Evolutionary conservation across 2,888 invertebrate genomes (phyloP), one percentile per base, ranked within the genome.

Genomic region (Scaptomyza flava): DNA sequence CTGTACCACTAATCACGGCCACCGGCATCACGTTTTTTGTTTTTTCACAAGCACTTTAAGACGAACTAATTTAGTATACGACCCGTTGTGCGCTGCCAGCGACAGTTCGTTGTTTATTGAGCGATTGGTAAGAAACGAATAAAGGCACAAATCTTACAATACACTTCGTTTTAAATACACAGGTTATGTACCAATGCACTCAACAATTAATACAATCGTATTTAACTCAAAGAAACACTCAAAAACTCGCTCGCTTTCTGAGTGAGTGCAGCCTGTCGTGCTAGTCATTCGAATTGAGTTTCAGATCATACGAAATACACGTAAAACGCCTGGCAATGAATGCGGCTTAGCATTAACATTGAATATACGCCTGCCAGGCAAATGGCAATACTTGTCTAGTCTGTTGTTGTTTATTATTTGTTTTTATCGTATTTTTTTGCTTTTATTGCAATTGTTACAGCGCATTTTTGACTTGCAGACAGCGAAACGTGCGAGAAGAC

Each of bases 401-500:
- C 23, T 52, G 59, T 34, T 45, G 60, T 27, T 57, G 41, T 30
- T 34, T 9, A 36, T 41, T 45, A 17, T 45, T 61, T 56, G 34
- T 59, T 36, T 46, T 30, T 17, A 27, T 23, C 36, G 23, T 51
- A 27, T 27, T 27, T 27, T 14, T 14, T 36, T 41, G n/a, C 12
- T 70, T 59, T 67, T 66, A 52, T 73, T 81, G 86, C 65, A 79
- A 53, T 61, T 50, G 65, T 77, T 70, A 66, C 48, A 63, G 56
- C 61, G 58, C 38, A 65, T 46, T 46, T 54, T 70, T 58, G 48
- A 46, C 64, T 54, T 62, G 48, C 72, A 77, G 72, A 87, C 82
- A 77, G 48, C 82, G 7, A 77, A 87, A 83, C 82, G 82, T 83
- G 82, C 74, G 86, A 79, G 77, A 62, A 68, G 53, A 66, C 71